These are phyloP conservation scores for Atopsyche davidsoni DNA, from an alignment of 1,140 invertebrate genomes.

Conservation along the genomic window DNA sequence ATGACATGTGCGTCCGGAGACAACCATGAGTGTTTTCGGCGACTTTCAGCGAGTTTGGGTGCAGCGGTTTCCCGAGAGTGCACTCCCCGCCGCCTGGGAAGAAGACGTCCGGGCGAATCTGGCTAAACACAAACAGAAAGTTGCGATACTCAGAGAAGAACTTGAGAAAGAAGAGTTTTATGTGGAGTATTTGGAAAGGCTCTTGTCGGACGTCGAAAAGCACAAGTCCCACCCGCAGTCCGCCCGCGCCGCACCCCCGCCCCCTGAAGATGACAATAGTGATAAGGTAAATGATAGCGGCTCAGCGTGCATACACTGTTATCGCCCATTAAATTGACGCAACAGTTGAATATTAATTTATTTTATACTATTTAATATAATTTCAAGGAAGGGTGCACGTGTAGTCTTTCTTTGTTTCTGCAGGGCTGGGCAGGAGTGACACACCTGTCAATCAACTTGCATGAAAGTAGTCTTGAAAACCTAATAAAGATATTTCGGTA, in stretches of 20 bases:
- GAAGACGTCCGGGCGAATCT: slow-evolving; percentile 84
- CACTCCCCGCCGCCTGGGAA: slow-evolving; percentile 82
- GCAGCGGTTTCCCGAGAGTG: slow-evolving; percentile 81
- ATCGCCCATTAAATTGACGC: too few relatives aligned
- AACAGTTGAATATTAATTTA: too few relatives aligned
- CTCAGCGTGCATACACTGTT: slow-evolving; percentile 30
- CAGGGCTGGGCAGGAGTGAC: slow-evolving; percentile 12
- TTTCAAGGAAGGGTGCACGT: too few relatives aligned
- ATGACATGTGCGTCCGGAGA: slow-evolving; percentile 9
- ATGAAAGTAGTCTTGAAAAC: too few relatives aligned
- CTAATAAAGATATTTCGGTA: too few relatives aligned
- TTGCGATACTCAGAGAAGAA: slow-evolving; percentile 71
- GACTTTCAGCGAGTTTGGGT: slow-evolving; percentile 85
- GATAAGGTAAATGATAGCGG: slow-evolving; percentile 44
- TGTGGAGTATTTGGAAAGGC: slow-evolving; percentile 78
- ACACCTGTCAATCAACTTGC: slow-evolving; percentile 19
- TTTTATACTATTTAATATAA: too few relatives aligned
- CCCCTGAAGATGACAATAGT: slow-evolving; percentile 13
- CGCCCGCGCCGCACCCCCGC: slow-evolving; percentile 32
- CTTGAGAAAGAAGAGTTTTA: slow-evolving; percentile 85
- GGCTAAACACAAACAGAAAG: slow-evolving; percentile 79
- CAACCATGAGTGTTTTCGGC: slow-evolving; percentile 78
- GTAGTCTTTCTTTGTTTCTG: not conserved
- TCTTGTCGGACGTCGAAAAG: slow-evolving; percentile 75
- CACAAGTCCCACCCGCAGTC: slow-evolving; percentile 47